Percentiles rank a stretch among this genome's conserved stretches.
These are phyloP conservation scores for Hydrotaea diabolus DNA, from an alignment of 2,888 invertebrate genomes.

Conservation along the genomic window DNA sequence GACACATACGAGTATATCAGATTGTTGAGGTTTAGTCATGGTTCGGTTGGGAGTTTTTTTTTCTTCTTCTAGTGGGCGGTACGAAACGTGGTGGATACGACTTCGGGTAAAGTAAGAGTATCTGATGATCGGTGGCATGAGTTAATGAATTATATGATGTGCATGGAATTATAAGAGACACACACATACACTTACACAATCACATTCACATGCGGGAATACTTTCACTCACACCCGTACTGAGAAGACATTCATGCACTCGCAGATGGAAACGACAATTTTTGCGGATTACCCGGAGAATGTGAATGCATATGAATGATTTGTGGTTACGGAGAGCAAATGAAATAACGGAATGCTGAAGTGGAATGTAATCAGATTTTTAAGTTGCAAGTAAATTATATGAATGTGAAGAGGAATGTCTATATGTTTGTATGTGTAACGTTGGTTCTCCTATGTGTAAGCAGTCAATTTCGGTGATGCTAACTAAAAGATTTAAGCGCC, in stretches of 20 bases:
- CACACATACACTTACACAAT: background rate
- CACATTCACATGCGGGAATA: background rate
- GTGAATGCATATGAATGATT: constrained; percentile 66
- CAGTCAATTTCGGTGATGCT: no score
- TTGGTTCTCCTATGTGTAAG: background rate
- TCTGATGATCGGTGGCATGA: constrained; percentile 49
- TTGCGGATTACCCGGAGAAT: constrained; percentile 62
- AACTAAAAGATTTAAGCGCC: no score
- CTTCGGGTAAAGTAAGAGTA: background rate
- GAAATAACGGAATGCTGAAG: constrained; percentile 32
- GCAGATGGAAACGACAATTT: constrained; percentile 59
- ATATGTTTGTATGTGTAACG: background rate
- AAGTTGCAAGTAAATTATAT: constrained; percentile 31
- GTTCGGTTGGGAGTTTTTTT: background rate
- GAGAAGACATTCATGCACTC: background rate
- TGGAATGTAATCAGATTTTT: constrained; percentile 34
- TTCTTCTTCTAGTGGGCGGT: background rate
- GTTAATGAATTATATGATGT: constrained; percentile 67
- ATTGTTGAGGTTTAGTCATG: background rate
- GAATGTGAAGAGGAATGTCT: background rate
- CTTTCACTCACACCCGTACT: constrained; percentile 15
- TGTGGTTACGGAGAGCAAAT: constrained; percentile 51
- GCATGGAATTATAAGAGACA: constrained; percentile 61
- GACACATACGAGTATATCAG: no score
- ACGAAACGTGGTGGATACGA: background rate